Conservation (phyloP, 2,888 invertebrate genomes). For the Sceliomorpha sp. region DNA sequence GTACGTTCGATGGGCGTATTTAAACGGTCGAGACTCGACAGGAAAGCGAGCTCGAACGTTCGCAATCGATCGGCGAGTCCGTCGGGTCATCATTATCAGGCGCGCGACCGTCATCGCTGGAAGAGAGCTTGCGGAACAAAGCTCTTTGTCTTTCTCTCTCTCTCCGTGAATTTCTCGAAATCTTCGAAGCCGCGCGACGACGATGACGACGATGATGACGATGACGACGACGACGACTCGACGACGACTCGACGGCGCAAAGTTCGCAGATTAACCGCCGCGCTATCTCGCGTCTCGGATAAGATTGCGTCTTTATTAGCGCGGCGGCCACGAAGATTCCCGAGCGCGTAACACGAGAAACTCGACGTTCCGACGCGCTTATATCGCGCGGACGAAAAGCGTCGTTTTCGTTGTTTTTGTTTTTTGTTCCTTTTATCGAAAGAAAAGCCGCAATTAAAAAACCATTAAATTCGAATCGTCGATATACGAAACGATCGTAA, state of each 20-base stretch:
- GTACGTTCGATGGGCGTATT: too few relatives aligned
- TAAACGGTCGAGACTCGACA: too few relatives aligned
- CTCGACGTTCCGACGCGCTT: too few relatives aligned
- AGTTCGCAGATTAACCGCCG: conserved; percentile 46
- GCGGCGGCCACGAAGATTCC: conserved; percentile 19
- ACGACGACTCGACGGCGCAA: conserved; percentile 42
- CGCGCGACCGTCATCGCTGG: background rate
- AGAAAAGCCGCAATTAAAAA: too few relatives aligned
- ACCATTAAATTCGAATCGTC: too few relatives aligned
- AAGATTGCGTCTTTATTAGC: conserved; percentile 35
- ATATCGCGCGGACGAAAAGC: too few relatives aligned
- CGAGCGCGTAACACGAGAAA: background rate
- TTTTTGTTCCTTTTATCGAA: too few relatives aligned
- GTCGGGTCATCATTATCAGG: conserved; percentile 5
- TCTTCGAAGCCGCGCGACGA: conserved; percentile 24
- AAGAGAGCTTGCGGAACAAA: conserved; percentile 32
- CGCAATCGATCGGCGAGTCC: background rate
- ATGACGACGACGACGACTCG: too few relatives aligned
- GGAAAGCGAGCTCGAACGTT: background rate
- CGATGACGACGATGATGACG: too few relatives aligned
- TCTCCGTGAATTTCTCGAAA: conserved; percentile 36
- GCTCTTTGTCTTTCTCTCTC: background rate
- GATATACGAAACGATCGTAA: too few relatives aligned
- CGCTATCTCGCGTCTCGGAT: conserved; percentile 41
- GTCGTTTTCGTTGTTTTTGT: too few relatives aligned